Conservation (phyloP, 2,113 vertebrate species). For the Dinomys branickii region DNA sequence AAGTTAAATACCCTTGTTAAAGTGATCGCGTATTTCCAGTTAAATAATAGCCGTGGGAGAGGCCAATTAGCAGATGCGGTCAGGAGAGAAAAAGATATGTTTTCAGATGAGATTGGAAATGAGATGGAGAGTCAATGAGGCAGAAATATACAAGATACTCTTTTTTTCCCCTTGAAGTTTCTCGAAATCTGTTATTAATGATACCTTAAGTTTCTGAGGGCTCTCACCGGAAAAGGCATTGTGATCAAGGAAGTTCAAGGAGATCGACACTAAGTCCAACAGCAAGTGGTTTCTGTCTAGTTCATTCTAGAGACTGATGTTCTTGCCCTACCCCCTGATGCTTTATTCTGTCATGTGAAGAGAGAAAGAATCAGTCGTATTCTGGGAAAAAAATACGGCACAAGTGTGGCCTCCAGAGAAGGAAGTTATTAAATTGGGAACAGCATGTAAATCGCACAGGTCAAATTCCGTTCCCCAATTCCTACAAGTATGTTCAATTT, state of each 20-base stretch:
- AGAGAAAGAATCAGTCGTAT: not conserved
- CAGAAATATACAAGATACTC: conserved; percentile 71
- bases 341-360: not conserved
- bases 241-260: conserved; percentile 62
- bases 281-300: not conserved
- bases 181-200: conserved; percentile 68
- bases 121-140: conserved; percentile 79
- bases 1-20: conserved; percentile 80
- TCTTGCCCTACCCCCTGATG: not conserved
- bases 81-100: conserved; percentile 77
- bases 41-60: conserved; percentile 76
- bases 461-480: not conserved
- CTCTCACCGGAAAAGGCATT: conserved; percentile 44
- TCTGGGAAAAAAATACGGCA: not conserved
- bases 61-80: conserved; percentile 74
- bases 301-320: not conserved
- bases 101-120: conserved; percentile 79
- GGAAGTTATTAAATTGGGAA: no score
- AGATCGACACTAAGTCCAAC: not conserved
- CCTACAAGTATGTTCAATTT: not conserved
- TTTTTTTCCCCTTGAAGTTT: conserved; percentile 58
- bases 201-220: conserved; percentile 53
- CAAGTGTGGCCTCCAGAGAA: not conserved
- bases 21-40: conserved; percentile 71
- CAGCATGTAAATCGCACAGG: fast-evolving